These are phyloP conservation scores for Brachystomella parvula DNA, from an alignment of 1,140 invertebrate genomes.

Conservation along the genomic window DNA sequence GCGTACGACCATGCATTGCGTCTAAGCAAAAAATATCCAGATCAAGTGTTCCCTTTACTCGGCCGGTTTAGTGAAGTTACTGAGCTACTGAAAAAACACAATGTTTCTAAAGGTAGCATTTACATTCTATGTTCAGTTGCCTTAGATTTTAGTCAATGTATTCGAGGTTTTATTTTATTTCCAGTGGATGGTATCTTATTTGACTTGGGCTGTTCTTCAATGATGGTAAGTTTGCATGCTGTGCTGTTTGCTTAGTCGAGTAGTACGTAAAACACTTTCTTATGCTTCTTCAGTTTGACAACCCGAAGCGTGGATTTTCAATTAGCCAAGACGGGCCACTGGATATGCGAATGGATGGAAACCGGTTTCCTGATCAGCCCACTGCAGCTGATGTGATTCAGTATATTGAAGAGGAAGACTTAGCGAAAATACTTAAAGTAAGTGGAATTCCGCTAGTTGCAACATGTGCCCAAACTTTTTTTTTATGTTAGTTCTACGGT, in stretches of 20 bases:
- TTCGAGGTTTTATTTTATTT: slow-evolving; percentile 2
- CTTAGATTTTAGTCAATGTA: neutral
- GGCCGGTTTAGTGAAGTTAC: slow-evolving; percentile 83
- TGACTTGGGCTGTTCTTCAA: slow-evolving; percentile 92
- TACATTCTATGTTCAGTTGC: neutral
- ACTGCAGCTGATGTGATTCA: slow-evolving; percentile 81
- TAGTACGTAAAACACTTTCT: neutral
- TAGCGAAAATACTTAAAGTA: slow-evolving; percentile 69
- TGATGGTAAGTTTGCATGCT: slow-evolving; percentile 47
- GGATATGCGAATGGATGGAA: slow-evolving; percentile 92
- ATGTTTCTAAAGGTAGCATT: slow-evolving; percentile 50
- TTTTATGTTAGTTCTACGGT: slow-evolving; percentile 57
- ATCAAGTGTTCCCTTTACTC: slow-evolving; percentile 63
- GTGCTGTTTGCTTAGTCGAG: neutral
- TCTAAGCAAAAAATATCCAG: slow-evolving; percentile 57
- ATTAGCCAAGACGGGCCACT: slow-evolving; percentile 73
- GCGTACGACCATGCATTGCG: slow-evolving; percentile 60
- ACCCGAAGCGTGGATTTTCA: slow-evolving; percentile 71
- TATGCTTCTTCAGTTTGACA: slow-evolving; percentile 61
- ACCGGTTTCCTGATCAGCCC: slow-evolving; percentile 57
- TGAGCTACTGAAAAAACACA: slow-evolving; percentile 52
- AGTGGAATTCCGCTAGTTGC: neutral
- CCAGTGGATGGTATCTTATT: slow-evolving; percentile 77
- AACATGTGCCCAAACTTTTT: neutral
- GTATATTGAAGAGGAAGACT: slow-evolving; percentile 63